phyloP scores from a whole-genome alignment of 2,113 vertebrate species.

The Illadopsis cleaveri region DNA sequence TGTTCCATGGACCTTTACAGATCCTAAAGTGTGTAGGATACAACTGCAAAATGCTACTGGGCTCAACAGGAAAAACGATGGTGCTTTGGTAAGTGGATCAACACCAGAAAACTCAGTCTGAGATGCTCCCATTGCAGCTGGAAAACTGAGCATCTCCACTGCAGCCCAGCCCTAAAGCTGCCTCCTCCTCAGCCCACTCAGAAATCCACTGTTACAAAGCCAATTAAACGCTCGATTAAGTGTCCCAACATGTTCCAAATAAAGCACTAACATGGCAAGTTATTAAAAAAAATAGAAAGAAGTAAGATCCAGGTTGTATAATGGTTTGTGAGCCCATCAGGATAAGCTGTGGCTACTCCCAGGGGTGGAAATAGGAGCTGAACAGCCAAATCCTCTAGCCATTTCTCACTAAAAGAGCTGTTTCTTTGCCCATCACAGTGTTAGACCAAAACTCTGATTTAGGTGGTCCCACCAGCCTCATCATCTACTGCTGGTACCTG shows the following conservation, averaged over 20 bases:
- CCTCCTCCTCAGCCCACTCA: background rate
- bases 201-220: slow-evolving; percentile 28
- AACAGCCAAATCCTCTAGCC: background rate
- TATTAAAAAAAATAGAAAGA: background rate
- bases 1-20: background rate
- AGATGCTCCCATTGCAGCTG: background rate
- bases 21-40: background rate
- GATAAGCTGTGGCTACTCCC: background rate
- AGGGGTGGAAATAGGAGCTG: background rate
- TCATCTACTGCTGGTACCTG: background rate
- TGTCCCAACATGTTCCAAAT: slow-evolving; percentile 37
- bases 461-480: background rate
- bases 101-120: background rate
- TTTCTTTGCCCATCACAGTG: background rate
- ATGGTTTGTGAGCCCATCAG: background rate
- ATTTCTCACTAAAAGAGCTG: background rate
- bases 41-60: background rate
- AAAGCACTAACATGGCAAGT: background rate
- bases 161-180: background rate
- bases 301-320: background rate
- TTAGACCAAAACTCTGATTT: background rate
- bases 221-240: slow-evolving; percentile 57
- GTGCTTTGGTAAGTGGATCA: background rate
- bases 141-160: background rate
- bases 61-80: rapidly evolving